Conservation (phyloP, 2,113 vertebrate species). For the Cacatua alba region DNA sequence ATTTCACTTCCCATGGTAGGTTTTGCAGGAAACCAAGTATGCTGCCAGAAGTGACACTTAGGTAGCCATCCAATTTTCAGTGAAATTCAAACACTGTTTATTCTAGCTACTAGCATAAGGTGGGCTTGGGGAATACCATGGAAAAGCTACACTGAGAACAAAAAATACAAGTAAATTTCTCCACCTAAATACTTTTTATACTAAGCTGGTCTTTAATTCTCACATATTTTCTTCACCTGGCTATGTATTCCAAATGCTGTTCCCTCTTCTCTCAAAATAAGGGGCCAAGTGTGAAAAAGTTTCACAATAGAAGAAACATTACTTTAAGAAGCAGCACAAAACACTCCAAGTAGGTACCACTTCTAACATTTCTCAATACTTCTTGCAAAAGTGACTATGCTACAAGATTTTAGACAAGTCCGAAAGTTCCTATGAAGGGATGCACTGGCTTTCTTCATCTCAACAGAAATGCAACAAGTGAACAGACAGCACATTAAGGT, state of each 20-base stretch:
- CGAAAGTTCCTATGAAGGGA: neutral
- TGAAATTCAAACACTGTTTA: neutral
- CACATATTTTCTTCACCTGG: neutral
- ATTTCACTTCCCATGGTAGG: neutral
- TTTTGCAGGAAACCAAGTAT: neutral
- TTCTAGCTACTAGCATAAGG: neutral
- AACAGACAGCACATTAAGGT: neutral
- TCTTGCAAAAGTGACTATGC: neutral
- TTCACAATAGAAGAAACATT: neutral
- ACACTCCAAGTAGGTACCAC: neutral
- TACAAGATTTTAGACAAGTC: neutral
- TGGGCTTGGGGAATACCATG: neutral
- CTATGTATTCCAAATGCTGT: neutral
- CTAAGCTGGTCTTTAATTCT: neutral
- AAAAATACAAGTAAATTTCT: neutral
- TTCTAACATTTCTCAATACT: neutral
- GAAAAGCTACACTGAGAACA: neutral
- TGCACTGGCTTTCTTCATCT: neutral
- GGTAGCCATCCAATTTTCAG: neutral
- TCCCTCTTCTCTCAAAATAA: neutral
- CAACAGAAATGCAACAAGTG: neutral
- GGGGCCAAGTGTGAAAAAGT: accelerated
- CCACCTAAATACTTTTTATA: neutral
- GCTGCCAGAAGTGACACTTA: neutral
- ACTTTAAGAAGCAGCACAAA: neutral